Percentiles rank a stretch among this genome's conserved stretches.
Evolutionary conservation across 2,888 invertebrate species (phyloP).

Genomic region (Ferrisia virgata): DNA sequence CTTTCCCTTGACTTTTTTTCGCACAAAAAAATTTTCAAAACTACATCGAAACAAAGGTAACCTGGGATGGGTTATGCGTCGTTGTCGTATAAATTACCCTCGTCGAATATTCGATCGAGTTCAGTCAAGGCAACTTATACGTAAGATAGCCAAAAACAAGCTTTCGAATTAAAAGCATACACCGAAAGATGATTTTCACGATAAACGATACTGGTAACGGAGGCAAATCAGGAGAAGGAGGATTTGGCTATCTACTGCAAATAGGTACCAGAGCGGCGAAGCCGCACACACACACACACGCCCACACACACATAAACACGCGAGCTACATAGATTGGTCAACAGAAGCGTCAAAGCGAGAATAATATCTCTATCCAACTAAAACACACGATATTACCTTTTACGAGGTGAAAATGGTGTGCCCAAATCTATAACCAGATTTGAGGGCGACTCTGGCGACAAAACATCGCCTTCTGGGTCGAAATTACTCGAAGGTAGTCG

Average conservation of each 20-base stretch:
- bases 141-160: no score
- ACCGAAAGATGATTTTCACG: not conserved
- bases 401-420: conserved; percentile 21
- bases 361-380: not conserved
- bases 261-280: no score
- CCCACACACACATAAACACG: not conserved
- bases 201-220: not conserved
- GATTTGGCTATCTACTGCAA: not conserved
- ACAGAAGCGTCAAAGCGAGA: not conserved
- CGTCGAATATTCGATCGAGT: not conserved
- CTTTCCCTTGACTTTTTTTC: no score
- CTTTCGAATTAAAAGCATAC: not conserved
- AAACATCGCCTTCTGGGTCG: not conserved
- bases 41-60: not conserved
- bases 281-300: not conserved
- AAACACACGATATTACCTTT: conserved; percentile 26
- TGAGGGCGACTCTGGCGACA: not conserved
- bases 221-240: not conserved
- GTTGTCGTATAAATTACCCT: not conserved
- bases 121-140: not conserved
- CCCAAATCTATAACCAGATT: not conserved
- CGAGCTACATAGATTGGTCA: not conserved
- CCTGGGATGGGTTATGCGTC: not conserved
- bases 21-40: not conserved
- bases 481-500: not conserved